Evolutionary conservation across 2,797 vertebrate genomes (phyloP).

Genomic region (Nyctibius grandis): DNA sequence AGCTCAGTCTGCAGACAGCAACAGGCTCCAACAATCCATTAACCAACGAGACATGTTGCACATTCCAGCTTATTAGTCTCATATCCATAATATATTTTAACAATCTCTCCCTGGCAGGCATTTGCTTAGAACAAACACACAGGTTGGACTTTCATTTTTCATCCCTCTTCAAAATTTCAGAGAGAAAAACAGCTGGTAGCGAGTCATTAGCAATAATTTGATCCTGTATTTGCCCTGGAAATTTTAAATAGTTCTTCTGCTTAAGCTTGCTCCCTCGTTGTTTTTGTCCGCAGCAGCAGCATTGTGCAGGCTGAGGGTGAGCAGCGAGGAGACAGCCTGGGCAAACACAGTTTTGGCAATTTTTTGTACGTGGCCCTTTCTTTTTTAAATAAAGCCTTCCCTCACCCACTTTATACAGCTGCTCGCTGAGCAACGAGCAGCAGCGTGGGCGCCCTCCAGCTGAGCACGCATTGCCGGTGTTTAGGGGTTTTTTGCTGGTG

Average conservation of each 20-base stretch:
- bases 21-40: slow-evolving; percentile 20
- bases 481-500: not conserved
- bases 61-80: slow-evolving; percentile 23
- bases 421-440: not conserved
- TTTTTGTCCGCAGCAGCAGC: not conserved
- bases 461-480: rapidly evolving
- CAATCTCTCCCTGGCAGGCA: slow-evolving; percentile 8
- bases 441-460: not conserved
- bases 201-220: not conserved
- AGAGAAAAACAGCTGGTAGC: not conserved
- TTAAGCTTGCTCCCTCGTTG: not conserved
- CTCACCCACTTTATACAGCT: not conserved
- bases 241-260: not conserved
- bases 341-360: not conserved
- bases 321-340: not conserved
- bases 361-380: not conserved
- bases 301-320: not conserved
- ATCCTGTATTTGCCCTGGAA: not conserved
- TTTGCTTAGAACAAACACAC: slow-evolving; percentile 9
- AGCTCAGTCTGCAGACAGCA: not conserved
- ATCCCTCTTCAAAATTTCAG: not conserved
- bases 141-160: slow-evolving; percentile 20
- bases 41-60: not conserved
- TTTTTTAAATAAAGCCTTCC: not conserved
- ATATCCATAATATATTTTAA: slow-evolving; percentile 31